Conservation (phyloP, 1,140 invertebrate genomes). For the Sogatella furcifera region DNA sequence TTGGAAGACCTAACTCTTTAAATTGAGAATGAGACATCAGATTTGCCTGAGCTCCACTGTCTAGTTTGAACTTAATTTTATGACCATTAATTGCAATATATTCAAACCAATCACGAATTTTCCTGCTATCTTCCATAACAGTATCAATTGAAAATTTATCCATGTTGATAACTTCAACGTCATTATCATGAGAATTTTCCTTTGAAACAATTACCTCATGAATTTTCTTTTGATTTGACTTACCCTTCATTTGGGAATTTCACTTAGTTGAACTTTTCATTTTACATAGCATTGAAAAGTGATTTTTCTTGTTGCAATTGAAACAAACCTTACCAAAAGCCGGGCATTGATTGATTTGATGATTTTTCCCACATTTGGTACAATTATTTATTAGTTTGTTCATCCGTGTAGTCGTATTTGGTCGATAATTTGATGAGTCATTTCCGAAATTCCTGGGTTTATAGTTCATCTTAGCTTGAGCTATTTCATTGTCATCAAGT, state of each 20-base stretch:
- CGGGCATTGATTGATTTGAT: not conserved
- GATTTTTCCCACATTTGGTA: not conserved
- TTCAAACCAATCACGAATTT: not conserved
- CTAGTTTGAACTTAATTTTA: not conserved
- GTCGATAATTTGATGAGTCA: no score
- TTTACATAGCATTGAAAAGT: not conserved
- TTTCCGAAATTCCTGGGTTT: no score
- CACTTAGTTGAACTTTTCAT: not conserved
- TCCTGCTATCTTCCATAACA: not conserved
- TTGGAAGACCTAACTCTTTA: not conserved
- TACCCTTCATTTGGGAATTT: not conserved
- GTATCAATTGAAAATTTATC: slow-evolving; percentile 1
- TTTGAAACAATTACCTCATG: not conserved
- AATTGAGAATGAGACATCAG: not conserved
- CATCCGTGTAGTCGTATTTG: no score
- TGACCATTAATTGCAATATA: not conserved
- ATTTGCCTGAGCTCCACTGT: slow-evolving; percentile 1
- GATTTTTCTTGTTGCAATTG: not conserved
- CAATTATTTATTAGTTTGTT: slow-evolving; percentile 1
- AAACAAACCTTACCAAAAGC: slow-evolving; percentile 2
- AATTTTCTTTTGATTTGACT: not conserved
- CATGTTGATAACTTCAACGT: not conserved
- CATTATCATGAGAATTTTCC: not conserved
- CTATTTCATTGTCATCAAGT: not conserved
- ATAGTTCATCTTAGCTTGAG: not conserved